A percentile compares a stretch with the other conserved stretches of the same genome.
phyloP scores from a whole-genome alignment of 2,888 invertebrate species.

The Epistrophe grossulariae region DNA sequence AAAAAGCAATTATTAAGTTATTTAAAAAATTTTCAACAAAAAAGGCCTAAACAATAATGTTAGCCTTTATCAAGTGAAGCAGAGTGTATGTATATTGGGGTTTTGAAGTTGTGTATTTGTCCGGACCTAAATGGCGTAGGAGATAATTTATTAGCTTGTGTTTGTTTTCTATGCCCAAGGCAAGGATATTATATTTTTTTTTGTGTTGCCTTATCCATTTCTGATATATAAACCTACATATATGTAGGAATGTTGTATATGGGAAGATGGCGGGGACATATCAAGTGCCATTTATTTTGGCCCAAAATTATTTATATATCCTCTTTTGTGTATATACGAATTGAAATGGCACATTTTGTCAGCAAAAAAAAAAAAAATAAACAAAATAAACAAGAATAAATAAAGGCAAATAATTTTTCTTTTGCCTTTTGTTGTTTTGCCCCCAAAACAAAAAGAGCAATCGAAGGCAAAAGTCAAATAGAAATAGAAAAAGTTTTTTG shows the following conservation, averaged over 20 bases:
- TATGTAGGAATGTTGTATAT: constrained; percentile 10
- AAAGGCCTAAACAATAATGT: neutral
- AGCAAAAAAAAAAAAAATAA: constrained; percentile 37
- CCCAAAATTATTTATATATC: constrained; percentile 70
- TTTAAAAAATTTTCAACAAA: neutral
- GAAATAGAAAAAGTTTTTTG: constrained; percentile 34
- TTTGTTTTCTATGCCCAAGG: constrained; percentile 71
- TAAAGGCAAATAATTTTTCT: constrained; percentile 29
- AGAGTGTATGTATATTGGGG: neutral
- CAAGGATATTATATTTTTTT: constrained; percentile 60
- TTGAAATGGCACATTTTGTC: constrained; percentile 69
- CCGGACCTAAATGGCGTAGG: constrained; percentile 68
- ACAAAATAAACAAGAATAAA: constrained; percentile 35
- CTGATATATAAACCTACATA: constrained; percentile 7
- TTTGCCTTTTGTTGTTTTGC: constrained; percentile 30
- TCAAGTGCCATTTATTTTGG: constrained; percentile 74
- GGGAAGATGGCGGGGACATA: constrained; percentile 53
- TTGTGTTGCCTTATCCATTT: constrained; percentile 58
- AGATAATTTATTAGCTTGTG: constrained; percentile 70
- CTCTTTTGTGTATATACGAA: constrained; percentile 67
- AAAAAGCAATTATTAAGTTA: too few relatives aligned
- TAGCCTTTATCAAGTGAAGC: neutral
- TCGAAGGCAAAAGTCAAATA: constrained; percentile 52
- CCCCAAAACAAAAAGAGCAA: constrained; percentile 42
- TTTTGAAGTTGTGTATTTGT: constrained; percentile 2